Percentiles rank a stretch among this genome's conserved stretches.
Conservation (phyloP, 2,888 invertebrate species). For the Agrochola circellaris region DNA sequence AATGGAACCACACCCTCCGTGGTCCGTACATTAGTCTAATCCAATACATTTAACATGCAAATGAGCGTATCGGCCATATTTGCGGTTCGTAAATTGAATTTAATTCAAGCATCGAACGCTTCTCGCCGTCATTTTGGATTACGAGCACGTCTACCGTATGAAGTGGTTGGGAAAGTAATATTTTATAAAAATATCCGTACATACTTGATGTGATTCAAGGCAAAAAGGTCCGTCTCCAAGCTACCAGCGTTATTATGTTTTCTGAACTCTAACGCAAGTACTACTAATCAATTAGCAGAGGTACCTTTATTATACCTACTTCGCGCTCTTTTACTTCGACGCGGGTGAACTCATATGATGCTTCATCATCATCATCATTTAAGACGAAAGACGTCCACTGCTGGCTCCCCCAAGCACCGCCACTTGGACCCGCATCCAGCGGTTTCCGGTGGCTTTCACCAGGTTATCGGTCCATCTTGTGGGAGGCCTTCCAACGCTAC, state of each 20-base stretch:
- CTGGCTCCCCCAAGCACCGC: too few species aligned
- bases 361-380: too few species aligned
- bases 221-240: slow-evolving; percentile 2
- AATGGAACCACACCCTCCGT: slow-evolving; percentile 39
- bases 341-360: too few species aligned
- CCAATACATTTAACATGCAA: slow-evolving; percentile 59
- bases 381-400: too few species aligned
- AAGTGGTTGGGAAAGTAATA: slow-evolving; percentile 20
- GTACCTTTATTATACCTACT: neutral
- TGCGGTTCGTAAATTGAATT: slow-evolving; percentile 58
- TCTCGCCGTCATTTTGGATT: slow-evolving; percentile 41
- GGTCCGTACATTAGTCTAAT: slow-evolving; percentile 53
- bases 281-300: neutral
- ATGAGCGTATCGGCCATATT: slow-evolving; percentile 58
- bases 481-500: too few species aligned
- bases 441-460: too few species aligned
- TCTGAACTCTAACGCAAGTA: neutral
- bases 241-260: neutral
- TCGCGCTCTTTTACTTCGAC: neutral
- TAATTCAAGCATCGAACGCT: slow-evolving; percentile 50
- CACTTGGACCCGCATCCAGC: too few species aligned
- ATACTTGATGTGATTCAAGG: neutral
- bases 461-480: too few species aligned
- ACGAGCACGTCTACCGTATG: slow-evolving; percentile 40
- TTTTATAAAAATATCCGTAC: slow-evolving; percentile 28